These are phyloP conservation scores for Drosophila saltans DNA, from an alignment of 1,140 invertebrate species.

Conservation along the genomic window DNA sequence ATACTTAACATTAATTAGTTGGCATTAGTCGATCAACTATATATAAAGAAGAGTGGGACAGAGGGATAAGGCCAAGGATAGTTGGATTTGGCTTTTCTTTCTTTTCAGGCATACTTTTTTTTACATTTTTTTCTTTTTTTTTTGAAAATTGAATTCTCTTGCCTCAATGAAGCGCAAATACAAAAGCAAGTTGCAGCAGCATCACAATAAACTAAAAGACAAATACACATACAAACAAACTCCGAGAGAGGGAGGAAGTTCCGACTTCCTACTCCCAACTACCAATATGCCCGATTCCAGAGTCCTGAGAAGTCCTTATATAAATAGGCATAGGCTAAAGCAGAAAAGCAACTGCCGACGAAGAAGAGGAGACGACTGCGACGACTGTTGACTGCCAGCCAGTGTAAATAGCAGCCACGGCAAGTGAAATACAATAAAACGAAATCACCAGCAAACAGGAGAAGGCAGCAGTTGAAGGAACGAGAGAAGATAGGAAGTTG, in stretches of 20 bases:
- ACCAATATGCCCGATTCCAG: constrained; percentile 11
- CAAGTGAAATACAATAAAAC: constrained; percentile 65
- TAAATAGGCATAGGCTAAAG: constrained; percentile 67
- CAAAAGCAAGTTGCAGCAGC: constrained; percentile 57
- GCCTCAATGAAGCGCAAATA: constrained; percentile 73
- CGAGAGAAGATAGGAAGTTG: constrained; percentile 18
- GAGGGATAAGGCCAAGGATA: not conserved
- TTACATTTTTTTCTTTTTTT: constrained; percentile 5
- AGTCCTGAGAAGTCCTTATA: constrained; percentile 39
- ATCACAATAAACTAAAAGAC: constrained; percentile 77
- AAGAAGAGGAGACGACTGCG: constrained; percentile 43
- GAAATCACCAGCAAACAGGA: constrained; percentile 33
- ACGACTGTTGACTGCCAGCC: constrained; percentile 69
- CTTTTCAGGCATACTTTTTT: too few species aligned
- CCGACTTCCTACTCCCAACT: constrained; percentile 1
- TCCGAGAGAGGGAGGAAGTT: constrained; percentile 43
- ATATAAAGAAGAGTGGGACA: not conserved
- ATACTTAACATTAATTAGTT: constrained; percentile 65
- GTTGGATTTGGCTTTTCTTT: constrained; percentile 3
- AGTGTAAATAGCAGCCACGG: constrained; percentile 70
- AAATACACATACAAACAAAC: constrained; percentile 68
- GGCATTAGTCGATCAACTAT: constrained; percentile 12
- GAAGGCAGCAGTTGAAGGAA: constrained; percentile 27
- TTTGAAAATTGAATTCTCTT: constrained; percentile 76
- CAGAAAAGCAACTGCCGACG: constrained; percentile 68